Base-by-base conservation (phyloP, 2,797 vertebrate species). In the Danio tinwini region DNA sequence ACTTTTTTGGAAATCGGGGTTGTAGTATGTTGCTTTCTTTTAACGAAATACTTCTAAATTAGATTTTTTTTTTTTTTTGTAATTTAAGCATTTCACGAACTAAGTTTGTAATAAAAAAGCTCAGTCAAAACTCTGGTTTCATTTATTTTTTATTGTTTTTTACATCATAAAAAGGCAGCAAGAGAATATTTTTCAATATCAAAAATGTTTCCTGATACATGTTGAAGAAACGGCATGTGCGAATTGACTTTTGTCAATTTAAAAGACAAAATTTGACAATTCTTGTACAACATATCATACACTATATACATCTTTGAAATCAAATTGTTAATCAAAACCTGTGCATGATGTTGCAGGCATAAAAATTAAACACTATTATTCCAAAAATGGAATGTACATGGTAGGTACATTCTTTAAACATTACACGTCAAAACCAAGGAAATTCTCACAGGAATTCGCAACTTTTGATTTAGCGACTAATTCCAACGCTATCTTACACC, bases 81-180 rank as follows among this genome's bases (percentile, higher is more conserved):
- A 78, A 67, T 67, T 61, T 77, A 40, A 45, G 6, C 7, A 49
- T 11, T 52, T 62, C 4, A 69, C 29, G 16, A 14, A 6, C 40
- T 37, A 50, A 47, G 11, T 29, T 50, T 37, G 17, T 7, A 49
- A 49, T 21, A 67, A 67, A 67, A 65, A 21, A 45, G 49, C 6
- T 14, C 42, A 37, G 16, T 49, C 6, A 13, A 16, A 29, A 13
- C 8, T 45, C 6, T 44, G 1, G 19, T 37, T 49, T 37, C 61
- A 59, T 59, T 37, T n/a, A n/a, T n/a, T 13, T 29, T 13, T 29
- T 29, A 29, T 29, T 29, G 29, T 29, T 29, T 29, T 29, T 50
- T 50, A 40, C 72, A 73, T 72, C 4, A 11, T 37, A 61, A 39
- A 37, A 61, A 61, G 14, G 14, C 56, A 59, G 59, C 9, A 49